A percentile compares a stretch with the other conserved stretches of the same genome.
Evolutionary conservation across 2,113 vertebrate species (phyloP).

Genomic region (Cyanistes caeruleus): DNA sequence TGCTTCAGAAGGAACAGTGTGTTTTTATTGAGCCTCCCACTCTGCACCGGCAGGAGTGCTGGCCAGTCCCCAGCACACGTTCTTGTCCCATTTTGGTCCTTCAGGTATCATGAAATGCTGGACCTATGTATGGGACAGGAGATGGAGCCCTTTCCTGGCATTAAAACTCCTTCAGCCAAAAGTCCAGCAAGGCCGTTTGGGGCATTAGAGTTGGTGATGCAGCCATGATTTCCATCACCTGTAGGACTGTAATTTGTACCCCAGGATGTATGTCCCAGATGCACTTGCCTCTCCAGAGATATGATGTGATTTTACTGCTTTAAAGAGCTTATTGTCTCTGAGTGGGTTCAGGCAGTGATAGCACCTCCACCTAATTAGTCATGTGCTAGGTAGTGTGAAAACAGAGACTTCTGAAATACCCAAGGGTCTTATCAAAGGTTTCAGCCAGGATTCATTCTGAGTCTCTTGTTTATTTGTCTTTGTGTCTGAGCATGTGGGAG

Average conservation of each 20-base stretch:
- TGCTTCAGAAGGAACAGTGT: not conserved
- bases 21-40: not conserved
- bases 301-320: not conserved
- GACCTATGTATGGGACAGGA: fast-evolving
- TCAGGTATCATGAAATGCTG: not conserved
- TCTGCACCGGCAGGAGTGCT: fast-evolving
- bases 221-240: not conserved
- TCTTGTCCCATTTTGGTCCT: not conserved
- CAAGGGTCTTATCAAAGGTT: conserved; percentile 13
- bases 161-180: not conserved
- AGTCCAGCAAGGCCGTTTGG: not conserved
- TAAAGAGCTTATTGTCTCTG: not conserved
- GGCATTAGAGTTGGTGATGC: not conserved
- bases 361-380: not conserved
- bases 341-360: not conserved
- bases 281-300: not conserved
- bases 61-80: fast-evolving
- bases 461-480: conserved; percentile 9
- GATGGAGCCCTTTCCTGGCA: not conserved
- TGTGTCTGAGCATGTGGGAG: not conserved
- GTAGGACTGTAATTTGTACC: not conserved
- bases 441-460: not conserved
- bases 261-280: not conserved
- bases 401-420: not conserved
- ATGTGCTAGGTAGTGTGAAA: not conserved